A percentile compares a stretch with the other conserved stretches of the same genome.
Conservation (phyloP, 2,113 vertebrate genomes). For the Delphinapterus leucas region DNA sequence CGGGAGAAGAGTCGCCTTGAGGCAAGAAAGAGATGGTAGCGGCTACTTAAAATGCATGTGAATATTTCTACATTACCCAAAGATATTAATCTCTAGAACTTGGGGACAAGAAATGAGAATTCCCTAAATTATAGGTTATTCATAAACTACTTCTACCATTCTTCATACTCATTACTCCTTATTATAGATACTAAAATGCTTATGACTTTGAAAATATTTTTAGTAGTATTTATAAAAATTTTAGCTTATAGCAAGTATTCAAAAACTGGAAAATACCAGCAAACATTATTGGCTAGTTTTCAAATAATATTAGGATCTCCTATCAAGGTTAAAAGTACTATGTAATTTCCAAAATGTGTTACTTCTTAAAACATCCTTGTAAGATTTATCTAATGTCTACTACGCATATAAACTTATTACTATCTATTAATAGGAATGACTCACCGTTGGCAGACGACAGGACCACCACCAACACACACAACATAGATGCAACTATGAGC, state of each 20-base stretch:
- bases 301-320: background rate
- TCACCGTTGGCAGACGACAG: background rate
- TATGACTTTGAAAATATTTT: background rate
- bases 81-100: background rate
- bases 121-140: background rate
- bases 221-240: background rate
- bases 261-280: background rate
- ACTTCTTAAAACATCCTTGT: background rate
- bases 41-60: background rate
- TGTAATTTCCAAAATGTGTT: background rate
- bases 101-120: background rate
- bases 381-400: background rate
- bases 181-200: background rate
- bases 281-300: background rate
- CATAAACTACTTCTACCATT: background rate
- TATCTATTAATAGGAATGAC: background rate
- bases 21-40: background rate
- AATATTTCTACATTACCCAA: background rate
- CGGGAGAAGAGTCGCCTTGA: background rate
- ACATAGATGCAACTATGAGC: background rate
- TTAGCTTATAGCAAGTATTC: background rate
- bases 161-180: background rate
- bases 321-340: background rate
- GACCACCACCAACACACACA: background rate
- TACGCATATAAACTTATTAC: background rate